These are phyloP conservation scores for Strigamia maritima DNA, from an alignment of 2,888 invertebrate species.

Conservation along the genomic window DNA sequence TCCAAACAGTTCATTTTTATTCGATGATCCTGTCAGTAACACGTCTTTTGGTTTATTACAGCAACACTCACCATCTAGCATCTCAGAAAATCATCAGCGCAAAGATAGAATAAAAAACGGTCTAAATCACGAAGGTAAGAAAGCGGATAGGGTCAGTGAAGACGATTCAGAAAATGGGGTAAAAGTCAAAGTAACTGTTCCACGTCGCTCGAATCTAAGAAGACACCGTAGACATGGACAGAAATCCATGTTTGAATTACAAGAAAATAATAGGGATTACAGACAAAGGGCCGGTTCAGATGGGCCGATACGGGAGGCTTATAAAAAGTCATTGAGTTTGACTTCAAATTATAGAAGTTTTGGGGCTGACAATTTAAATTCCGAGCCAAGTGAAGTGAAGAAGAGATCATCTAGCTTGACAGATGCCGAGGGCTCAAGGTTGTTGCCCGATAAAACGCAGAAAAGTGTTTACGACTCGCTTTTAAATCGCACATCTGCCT, in stretches of 20 bases:
- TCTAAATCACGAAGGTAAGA: neutral
- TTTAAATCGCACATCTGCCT: neutral
- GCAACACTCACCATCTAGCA: neutral
- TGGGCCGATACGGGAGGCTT: neutral
- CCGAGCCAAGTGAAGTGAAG: neutral
- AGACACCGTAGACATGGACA: neutral
- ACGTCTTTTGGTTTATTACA: conserved; percentile 18
- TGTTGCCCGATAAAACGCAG: neutral
- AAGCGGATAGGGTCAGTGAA: neutral
- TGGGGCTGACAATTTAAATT: neutral
- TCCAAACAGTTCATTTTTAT: neutral
- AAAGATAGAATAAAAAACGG: neutral
- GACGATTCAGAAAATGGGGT: neutral
- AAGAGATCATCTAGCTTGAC: neutral
- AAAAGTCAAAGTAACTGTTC: neutral
- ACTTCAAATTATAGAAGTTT: neutral
- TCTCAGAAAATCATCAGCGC: neutral
- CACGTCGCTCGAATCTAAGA: conserved; percentile 5
- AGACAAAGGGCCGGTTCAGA: neutral
- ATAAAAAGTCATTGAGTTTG: neutral
- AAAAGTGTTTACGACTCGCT: neutral
- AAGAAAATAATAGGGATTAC: neutral
- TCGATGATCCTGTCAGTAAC: neutral
- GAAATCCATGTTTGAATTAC: neutral
- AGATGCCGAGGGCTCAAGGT: neutral